phyloP scores from a whole-genome alignment of 2,113 vertebrate species.

The Leuciscus idus region DNA sequence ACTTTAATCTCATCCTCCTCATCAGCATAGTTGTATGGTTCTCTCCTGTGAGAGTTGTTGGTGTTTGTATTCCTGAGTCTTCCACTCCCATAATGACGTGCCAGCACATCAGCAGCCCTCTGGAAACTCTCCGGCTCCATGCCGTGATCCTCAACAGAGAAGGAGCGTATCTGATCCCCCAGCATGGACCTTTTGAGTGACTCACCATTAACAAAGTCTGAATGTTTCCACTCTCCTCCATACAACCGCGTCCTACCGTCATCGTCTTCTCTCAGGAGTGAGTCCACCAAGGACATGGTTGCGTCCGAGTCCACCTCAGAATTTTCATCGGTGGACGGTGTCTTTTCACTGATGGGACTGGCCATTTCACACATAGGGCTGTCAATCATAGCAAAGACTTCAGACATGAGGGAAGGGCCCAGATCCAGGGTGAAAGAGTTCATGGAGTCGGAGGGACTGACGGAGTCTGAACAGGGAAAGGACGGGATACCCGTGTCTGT shows the following conservation, averaged over 20 bases:
- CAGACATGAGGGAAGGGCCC: slow-evolving; percentile 94
- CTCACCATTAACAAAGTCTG: slow-evolving; percentile 54
- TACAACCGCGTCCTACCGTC: slow-evolving; percentile 66
- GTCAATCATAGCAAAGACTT: slow-evolving; percentile 89
- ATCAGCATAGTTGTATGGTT: slow-evolving; percentile 79
- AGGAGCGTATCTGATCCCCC: slow-evolving; percentile 63
- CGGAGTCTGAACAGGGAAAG: slow-evolving; percentile 77
- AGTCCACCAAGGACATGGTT: slow-evolving; percentile 73
- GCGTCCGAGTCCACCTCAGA: slow-evolving; percentile 68
- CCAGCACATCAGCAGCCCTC: slow-evolving; percentile 74
- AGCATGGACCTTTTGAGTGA: slow-evolving; percentile 58
- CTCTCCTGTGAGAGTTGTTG: slow-evolving; percentile 63
- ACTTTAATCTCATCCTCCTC: slow-evolving; percentile 95
- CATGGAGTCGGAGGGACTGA: slow-evolving; percentile 84
- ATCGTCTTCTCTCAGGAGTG: slow-evolving; percentile 72
- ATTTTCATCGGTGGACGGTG: slow-evolving; percentile 58
- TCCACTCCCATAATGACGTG: slow-evolving; percentile 69
- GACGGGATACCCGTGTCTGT: slow-evolving; percentile 64
- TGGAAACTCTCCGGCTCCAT: slow-evolving; percentile 72
- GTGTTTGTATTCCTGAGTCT: slow-evolving; percentile 51
- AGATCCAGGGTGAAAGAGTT: slow-evolving; percentile 92
- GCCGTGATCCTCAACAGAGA: slow-evolving; percentile 41
- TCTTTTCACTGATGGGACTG: slow-evolving; percentile 6
- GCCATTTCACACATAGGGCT: slow-evolving; percentile 67
- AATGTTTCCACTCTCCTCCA: slow-evolving; percentile 63